phyloP scores from a whole-genome alignment of 2,888 invertebrate genomes.

The Dinocampus coccinellae region DNA sequence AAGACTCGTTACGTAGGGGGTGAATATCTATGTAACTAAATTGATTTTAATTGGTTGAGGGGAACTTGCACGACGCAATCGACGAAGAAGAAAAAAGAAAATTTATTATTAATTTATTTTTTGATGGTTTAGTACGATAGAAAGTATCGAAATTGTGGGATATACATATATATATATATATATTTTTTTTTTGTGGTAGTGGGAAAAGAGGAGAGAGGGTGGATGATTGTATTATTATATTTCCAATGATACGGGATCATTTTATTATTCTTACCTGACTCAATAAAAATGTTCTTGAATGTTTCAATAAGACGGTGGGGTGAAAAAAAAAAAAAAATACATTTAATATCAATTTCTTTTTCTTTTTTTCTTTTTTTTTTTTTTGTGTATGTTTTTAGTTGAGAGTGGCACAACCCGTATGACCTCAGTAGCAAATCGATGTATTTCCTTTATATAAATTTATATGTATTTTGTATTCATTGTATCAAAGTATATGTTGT shows the following conservation, averaged over 20 bases:
- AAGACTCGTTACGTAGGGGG: slow-evolving; percentile 63
- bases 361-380: too few relatives aligned
- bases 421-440: slow-evolving; percentile 57
- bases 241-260: slow-evolving; percentile 66
- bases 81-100: slow-evolving; percentile 44
- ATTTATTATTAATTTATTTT: slow-evolving; percentile 16
- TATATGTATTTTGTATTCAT: slow-evolving; percentile 40
- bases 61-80: slow-evolving; percentile 35
- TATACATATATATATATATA: neutral
- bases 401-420: slow-evolving; percentile 63
- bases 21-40: slow-evolving; percentile 61
- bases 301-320: neutral
- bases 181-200: slow-evolving; percentile 27
- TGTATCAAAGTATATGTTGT: slow-evolving; percentile 38
- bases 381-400: slow-evolving; percentile 46
- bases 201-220: too few relatives aligned
- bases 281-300: slow-evolving; percentile 34
- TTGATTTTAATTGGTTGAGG: slow-evolving; percentile 66
- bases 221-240: slow-evolving; percentile 46
- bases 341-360: slow-evolving; percentile 52
- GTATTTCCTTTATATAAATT: slow-evolving; percentile 21
- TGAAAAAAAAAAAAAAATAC: slow-evolving; percentile 31
- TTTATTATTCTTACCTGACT: slow-evolving; percentile 61
- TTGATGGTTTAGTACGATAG: too few relatives aligned
- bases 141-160: neutral